These are phyloP conservation scores for Drosophila burlai DNA, from an alignment of 1,140 invertebrate species.

Conservation along the genomic window DNA sequence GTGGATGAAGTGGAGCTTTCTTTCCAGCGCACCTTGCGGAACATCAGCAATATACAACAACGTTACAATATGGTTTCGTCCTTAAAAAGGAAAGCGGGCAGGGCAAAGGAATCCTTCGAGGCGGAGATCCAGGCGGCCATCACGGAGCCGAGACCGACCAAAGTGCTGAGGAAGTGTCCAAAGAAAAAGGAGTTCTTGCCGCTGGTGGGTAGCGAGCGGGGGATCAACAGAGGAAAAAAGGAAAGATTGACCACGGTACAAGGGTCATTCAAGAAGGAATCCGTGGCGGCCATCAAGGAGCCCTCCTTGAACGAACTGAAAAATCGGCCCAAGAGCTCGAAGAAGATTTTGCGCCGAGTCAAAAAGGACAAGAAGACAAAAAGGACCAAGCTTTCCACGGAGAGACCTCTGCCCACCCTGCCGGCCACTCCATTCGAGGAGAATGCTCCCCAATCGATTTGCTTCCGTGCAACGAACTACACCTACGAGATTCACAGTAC, in stretches of 20 bases:
- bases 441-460: neutral
- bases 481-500: constrained; percentile 15
- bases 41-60: constrained; percentile 38
- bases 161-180: constrained; percentile 7
- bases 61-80: constrained; percentile 41
- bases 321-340: neutral
- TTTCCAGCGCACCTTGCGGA: constrained; percentile 35
- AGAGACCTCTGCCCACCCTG: neutral
- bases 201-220: neutral
- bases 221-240: neutral
- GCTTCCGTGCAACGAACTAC: constrained; percentile 6
- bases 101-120: constrained; percentile 29
- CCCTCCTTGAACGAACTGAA: neutral
- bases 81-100: constrained; percentile 9
- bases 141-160: constrained; percentile 12
- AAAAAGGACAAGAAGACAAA: neutral
- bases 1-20: constrained; percentile 48
- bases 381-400: neutral
- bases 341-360: neutral
- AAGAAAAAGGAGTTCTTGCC: constrained; percentile 1
- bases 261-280: constrained; percentile 30
- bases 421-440: neutral
- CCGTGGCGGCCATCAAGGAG: constrained; percentile 35
- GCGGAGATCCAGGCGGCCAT: constrained; percentile 61
- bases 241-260: neutral